Evolutionary conservation across 2,797 vertebrate genomes (phyloP).

Genomic region (Petrocephalus sullivani): DNA sequence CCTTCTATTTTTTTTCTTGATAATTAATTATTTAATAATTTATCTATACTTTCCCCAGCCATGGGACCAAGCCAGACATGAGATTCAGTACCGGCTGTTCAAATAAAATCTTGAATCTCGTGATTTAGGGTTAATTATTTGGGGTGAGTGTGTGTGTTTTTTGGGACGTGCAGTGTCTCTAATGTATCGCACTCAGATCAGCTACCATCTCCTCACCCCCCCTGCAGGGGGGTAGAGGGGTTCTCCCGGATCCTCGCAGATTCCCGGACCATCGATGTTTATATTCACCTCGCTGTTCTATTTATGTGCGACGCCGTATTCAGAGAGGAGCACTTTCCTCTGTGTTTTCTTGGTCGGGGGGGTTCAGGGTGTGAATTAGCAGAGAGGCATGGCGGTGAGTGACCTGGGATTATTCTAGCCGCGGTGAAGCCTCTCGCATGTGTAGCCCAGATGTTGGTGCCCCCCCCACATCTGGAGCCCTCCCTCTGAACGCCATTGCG

Average conservation of each 20-base stretch:
- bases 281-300: not conserved
- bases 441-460: slow-evolving; percentile 44
- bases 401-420: slow-evolving; percentile 43
- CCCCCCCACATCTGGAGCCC: slow-evolving; percentile 17
- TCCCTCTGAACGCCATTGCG: not conserved
- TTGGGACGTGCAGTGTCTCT: not conserved
- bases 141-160: not conserved
- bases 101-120: not conserved
- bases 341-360: not conserved
- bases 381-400: slow-evolving; percentile 31
- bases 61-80: not conserved
- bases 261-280: not conserved
- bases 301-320: not conserved
- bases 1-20: not conserved
- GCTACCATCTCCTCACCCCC: not conserved
- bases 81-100: not conserved
- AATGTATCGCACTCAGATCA: not conserved
- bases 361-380: slow-evolving; percentile 33
- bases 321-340: not conserved
- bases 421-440: slow-evolving; percentile 38
- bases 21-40: not conserved
- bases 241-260: not conserved
- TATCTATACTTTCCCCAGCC: not conserved
- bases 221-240: not conserved
- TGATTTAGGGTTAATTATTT: not conserved